Evolutionary conservation across 2,113 vertebrate species (phyloP), one percentile per base, ranked within the genome.

Genomic region (Typhlomys cinereus): DNA sequence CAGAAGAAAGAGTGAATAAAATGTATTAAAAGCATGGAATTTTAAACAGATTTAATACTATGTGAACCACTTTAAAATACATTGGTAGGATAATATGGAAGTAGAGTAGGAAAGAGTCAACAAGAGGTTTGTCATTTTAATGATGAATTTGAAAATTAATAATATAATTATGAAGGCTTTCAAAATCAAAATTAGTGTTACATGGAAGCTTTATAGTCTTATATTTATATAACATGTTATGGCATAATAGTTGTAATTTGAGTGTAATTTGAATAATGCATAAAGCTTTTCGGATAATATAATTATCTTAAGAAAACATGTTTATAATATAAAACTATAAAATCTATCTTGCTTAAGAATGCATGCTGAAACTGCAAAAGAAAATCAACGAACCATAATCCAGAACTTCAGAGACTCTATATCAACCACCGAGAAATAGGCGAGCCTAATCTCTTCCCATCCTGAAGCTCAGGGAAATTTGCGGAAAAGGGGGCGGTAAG

Each of bases 1-100:
- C 48, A 67, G 21, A 74, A 90, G 67, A 96, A 79, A 48, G 14
- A 94, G 84, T 96, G 94, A 96, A 95, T 97, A 94, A 97, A 95
- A 95, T 18, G 81, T 88, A 95, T 94, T 82, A 95, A 96, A 96
- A 46, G 41, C n/a, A n/a, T 86, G 31, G 66, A 85, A 81, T 94
- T 94, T 83, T 96, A 97, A 97, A 93, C 41, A 95, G 69, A 90
- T 0, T 95, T 61, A 88, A 0, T 48, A 80, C 29, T 89, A 34
- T 94, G 97, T 67, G 71, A 87, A 95, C 80, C n/a, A 13, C 46
- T 80, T 82, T 91, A 91, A 96, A 94, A 90, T 89, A 27, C 36
- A 95, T 59, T 93, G 52, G 44, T 59, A 95, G 66, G 94, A 96
- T 94, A 96, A 95, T 39, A 70, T 87, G 10, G 4, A 85, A 90